phyloP scores from a whole-genome alignment of 2,888 invertebrate genomes.

The Heliconius erato region DNA sequence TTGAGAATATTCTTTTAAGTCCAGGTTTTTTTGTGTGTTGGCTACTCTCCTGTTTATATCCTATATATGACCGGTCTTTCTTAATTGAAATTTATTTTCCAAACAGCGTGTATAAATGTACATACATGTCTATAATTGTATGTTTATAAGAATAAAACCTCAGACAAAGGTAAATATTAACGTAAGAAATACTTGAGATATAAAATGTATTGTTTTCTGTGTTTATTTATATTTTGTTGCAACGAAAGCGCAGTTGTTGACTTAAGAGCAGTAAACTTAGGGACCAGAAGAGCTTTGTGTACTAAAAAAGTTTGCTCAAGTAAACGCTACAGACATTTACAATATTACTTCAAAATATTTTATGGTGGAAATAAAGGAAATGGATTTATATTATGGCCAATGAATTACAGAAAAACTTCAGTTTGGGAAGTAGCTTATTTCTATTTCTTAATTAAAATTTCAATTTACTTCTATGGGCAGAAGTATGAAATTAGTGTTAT shows the following conservation, averaged over 20 bases:
- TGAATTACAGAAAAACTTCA: background rate
- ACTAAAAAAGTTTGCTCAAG: background rate
- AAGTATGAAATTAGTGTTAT: too few species aligned
- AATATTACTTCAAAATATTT: conserved; percentile 3
- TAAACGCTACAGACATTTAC: background rate
- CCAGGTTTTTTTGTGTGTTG: background rate
- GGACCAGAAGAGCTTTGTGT: conserved; percentile 1
- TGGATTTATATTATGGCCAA: background rate
- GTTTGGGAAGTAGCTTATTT: too few species aligned
- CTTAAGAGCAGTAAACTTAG: conserved; percentile 8
- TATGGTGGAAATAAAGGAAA: background rate
- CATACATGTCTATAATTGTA: background rate
- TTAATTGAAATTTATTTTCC: background rate
- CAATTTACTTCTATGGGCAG: too few species aligned
- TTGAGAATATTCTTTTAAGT: background rate
- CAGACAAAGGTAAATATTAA: background rate
- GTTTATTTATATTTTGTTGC: background rate
- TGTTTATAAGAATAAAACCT: background rate
- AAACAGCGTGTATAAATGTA: too few species aligned
- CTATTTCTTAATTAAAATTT: too few species aligned
- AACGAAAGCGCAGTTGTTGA: conserved; percentile 11
- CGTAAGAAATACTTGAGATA: background rate
- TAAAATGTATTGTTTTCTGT: conserved; percentile 10
- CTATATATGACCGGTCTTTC: too few species aligned
- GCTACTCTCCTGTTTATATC: too few species aligned